Base-by-base conservation (phyloP, 2,113 vertebrate species). In the Onychorhynchus coronatus region DNA sequence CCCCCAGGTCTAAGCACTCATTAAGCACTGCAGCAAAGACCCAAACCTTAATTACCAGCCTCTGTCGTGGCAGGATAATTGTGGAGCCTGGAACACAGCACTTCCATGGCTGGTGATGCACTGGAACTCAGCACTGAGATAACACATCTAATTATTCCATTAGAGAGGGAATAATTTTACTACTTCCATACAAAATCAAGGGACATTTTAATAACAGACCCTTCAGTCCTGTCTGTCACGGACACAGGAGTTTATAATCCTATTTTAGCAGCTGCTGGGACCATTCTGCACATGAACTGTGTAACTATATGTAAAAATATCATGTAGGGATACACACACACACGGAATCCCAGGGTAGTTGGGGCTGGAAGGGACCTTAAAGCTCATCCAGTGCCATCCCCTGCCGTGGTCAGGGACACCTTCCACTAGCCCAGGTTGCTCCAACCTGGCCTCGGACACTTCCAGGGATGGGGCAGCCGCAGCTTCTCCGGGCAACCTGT, bases 31-130 rank as follows among this genome's bases (percentile, higher is more conserved):
- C 79, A 66, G 63, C 67, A 44, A 41, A 56, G 59, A 66, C 46
- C 63, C 46, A 77, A 92, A 44, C 56, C 61, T 63, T 91, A 84
- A 92, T 92, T 72, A 74, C 30, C 90, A 97, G 78, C 14, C 85
- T 47, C 47, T 77, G 47, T 15, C 72, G 67, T 61, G 72, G 74
- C 71, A 93, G 58, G 66, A 30, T 91, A 89, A 94, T 30, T 96
- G 90, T 49, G 28, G 79, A 41, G 22, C 41, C 79, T 39, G 63
- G 59, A 70, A 83, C 18, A 6, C 11, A 88, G 31, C 24, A 4
- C 17, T 16, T 37, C 13, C 12, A 5, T 0, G 63, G 41, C 76
- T 44, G 62, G 44, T 75, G 62, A 88, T 4, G 62, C 47, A 14
- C 52, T 39, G 61, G 27, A 82, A 35, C 0, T 1, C 59, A 22